Percentiles rank a stretch among this genome's conserved stretches.
These are phyloP conservation scores for Brachirus orientalis DNA, from an alignment of 2,113 vertebrate genomes.

Conservation along the genomic window DNA sequence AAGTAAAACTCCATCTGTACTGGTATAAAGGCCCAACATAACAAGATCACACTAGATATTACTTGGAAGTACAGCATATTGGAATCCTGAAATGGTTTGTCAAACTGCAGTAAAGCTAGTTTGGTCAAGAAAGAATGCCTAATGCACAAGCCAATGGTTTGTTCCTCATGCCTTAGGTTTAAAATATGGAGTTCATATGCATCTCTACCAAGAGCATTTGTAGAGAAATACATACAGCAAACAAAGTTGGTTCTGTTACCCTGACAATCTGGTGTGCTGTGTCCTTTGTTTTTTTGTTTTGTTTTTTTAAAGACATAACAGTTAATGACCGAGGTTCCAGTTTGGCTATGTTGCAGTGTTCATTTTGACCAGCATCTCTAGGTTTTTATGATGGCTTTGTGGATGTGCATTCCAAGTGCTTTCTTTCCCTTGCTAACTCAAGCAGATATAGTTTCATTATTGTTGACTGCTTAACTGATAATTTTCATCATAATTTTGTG, in stretches of 20 bases:
- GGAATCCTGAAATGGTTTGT: constrained; percentile 37
- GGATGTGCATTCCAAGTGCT: constrained; percentile 99
- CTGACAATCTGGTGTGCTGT: constrained; percentile 68
- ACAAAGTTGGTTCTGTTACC: constrained; percentile 33
- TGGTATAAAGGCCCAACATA: constrained; percentile 16
- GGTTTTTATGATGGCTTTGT: constrained; percentile 76
- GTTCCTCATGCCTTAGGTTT: constrained; percentile 59
- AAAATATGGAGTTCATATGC: constrained; percentile 13
- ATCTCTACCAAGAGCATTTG: constrained; percentile 23
- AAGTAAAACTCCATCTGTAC: not conserved
- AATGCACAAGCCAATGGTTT: constrained; percentile 47
- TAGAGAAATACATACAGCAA: constrained; percentile 28
- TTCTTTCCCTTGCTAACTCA: constrained; percentile 83
- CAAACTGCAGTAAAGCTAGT: not conserved
- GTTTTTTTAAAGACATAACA: not conserved
- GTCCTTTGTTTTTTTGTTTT: constrained; percentile 37
- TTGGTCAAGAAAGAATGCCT: constrained; percentile 10
- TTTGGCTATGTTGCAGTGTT: constrained; percentile 49
- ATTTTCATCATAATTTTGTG: constrained; percentile 83
- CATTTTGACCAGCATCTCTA: constrained; percentile 52
- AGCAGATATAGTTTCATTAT: constrained; percentile 51
- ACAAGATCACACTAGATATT: constrained; percentile 78
- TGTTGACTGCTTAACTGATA: constrained; percentile 41
- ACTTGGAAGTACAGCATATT: constrained; percentile 75
- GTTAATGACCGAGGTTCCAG: constrained; percentile 3